A percentile compares a stretch with the other conserved stretches of the same genome.
Evolutionary conservation across 2,113 vertebrate species (phyloP).

Genomic region (Serinus canaria): DNA sequence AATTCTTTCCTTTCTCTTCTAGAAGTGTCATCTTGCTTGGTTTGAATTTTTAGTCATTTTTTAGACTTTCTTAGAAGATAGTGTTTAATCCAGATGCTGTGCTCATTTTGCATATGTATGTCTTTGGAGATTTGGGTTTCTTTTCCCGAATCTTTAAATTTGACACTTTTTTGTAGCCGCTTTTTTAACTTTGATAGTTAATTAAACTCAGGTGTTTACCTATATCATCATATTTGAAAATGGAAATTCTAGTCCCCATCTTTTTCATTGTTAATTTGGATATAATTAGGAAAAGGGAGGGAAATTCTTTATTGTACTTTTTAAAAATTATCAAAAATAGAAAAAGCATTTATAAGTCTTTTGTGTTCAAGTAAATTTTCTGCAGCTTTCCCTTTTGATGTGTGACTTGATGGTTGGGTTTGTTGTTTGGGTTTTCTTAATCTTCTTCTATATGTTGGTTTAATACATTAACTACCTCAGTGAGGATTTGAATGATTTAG

Average conservation of each 20-base stretch:
- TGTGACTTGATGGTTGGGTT: not conserved
- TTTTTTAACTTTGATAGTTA: not conserved
- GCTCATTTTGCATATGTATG: not conserved
- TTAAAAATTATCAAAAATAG: not conserved
- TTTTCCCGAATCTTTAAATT: not conserved
- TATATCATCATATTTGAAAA: not conserved
- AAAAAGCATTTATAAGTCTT: not conserved
- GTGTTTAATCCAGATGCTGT: not conserved
- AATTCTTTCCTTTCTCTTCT: not conserved
- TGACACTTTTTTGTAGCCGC: not conserved
- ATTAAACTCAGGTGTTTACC: not conserved
- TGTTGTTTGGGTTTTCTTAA: not conserved
- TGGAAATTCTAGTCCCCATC: not conserved
- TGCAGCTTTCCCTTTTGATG: not conserved
- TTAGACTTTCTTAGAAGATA: not conserved
- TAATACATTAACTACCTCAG: not conserved
- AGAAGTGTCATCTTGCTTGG: not conserved
- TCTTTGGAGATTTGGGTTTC: not conserved
- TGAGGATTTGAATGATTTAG: not conserved
- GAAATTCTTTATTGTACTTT: not conserved
- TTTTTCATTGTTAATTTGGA: not conserved
- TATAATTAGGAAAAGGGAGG: not conserved
- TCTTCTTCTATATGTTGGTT: not conserved
- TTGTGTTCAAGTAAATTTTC: not conserved
- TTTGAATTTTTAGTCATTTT: not conserved